Conservation (phyloP, 2,797 vertebrate genomes). For the Crocodylus rhombifer region DNA sequence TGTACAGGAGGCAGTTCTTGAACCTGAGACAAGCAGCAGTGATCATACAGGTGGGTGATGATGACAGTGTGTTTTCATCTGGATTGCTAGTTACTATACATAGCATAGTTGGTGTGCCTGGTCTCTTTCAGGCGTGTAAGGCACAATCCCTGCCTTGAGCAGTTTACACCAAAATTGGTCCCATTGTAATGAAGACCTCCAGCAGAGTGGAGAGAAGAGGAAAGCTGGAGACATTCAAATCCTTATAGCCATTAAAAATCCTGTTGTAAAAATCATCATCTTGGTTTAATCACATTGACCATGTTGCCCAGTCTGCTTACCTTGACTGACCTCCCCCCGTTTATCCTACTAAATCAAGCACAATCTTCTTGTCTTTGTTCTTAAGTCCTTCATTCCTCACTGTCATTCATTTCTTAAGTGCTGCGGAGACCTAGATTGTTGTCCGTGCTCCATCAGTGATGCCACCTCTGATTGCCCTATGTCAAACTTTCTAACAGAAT, state of each 20-base stretch:
- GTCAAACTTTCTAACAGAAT: not conserved
- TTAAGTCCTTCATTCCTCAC: not conserved
- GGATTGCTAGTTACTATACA: not conserved
- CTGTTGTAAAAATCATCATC: not conserved
- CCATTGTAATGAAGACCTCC: accelerated
- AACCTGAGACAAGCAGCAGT: slow-evolving; percentile 86
- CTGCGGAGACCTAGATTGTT: not conserved
- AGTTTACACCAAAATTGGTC: not conserved
- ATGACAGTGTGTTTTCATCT: accelerated
- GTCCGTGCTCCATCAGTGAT: not conserved
- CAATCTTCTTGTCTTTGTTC: not conserved
- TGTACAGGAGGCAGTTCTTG: slow-evolving; percentile 90
- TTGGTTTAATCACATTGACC: not conserved
- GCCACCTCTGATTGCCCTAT: not conserved
- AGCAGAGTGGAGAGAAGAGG: not conserved
- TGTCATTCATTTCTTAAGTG: not conserved
- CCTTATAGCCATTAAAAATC: not conserved
- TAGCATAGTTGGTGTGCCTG: accelerated
- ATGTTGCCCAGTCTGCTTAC: not conserved
- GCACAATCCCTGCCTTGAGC: not conserved
- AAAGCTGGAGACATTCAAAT: not conserved
- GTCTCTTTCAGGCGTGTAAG: not conserved
- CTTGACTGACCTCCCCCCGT: not conserved
- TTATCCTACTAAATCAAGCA: not conserved
- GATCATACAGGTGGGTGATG: slow-evolving; percentile 88